Conservation (phyloP, 2,113 vertebrate species). For the Sapajus apella region DNA sequence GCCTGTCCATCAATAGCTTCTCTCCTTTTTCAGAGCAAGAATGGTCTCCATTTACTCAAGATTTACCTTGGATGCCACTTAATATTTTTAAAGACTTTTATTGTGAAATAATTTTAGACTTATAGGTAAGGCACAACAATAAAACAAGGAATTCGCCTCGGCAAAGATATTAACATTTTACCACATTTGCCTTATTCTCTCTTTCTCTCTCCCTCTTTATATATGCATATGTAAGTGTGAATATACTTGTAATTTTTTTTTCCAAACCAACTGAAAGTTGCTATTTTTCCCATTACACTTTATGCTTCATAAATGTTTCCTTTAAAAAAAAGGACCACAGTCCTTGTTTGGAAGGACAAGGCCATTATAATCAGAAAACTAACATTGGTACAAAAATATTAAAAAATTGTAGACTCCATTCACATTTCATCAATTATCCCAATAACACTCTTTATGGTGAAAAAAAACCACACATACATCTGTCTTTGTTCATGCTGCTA, state of each 20-base stretch:
- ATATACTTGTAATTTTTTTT: neutral
- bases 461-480: neutral
- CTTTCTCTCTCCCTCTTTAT: neutral
- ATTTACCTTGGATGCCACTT: neutral
- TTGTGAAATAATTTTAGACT: neutral
- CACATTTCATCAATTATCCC: neutral
- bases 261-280: neutral
- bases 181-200: neutral
- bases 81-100: neutral
- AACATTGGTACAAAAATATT: neutral
- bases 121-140: neutral
- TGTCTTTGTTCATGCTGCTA: neutral
- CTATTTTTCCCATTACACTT: neutral
- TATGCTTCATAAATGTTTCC: neutral
- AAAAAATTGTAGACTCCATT: neutral
- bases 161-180: neutral
- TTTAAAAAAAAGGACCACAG: neutral
- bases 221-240: neutral
- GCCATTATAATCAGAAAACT: neutral
- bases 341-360: neutral
- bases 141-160: neutral
- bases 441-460: neutral
- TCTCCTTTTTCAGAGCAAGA: neutral
- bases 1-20: neutral
- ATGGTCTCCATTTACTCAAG: neutral